Evolutionary conservation across 2,797 vertebrate genomes (phyloP), one percentile per base, ranked within the genome.

Genomic region (Melanogrammus aeglefinus): DNA sequence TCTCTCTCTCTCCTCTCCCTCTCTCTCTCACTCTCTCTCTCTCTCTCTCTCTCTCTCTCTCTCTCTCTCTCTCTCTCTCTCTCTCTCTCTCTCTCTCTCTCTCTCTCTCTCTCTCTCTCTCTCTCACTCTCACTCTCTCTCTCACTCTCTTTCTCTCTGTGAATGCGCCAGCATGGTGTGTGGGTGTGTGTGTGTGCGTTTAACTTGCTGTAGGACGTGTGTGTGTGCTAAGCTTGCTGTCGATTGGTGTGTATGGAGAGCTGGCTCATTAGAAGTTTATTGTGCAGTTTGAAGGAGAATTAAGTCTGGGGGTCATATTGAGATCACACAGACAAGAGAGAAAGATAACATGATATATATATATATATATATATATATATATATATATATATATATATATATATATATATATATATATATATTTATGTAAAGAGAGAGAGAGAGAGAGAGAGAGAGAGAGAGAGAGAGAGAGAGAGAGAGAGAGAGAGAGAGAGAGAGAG

Each of bases 181-280:
- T 63, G 57, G 21, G 57, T 24, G 57, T 63, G 57, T 63, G 57
- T 63, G 51, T n/a, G 57, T 63, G 57, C n/a, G 57, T 27, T 57
- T 18, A 57, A 21, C 47, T 57, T 57, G 47, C 47, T 57, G 47
- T 21, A 57, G 47, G 47, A 16, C 2, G 41, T 57, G 51, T 57
- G 51, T 57, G 18, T n/a, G 18, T 57, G 51, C 21, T 21, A 6
- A 57, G 21, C 51, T 21, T 6, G 51, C 12, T 57, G 75, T 29
- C 2, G 9, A 27, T 72, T 31, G 33, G 72, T 36, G 72, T 38
- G 72, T 12, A 47, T 29, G 38, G 66, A 35, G 74, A 16, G 29
- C 6, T 57, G 33, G 21, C 57, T 84, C 81, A 79, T 86, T 77
- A 47, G 63, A 27, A 66, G 63, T 27, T 27, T 27, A 66, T 63